Evolutionary conservation across 1,140 invertebrate genomes (phyloP), one percentile per base, ranked within the genome.

Genomic region (Pseudomyrmex pallidus): DNA sequence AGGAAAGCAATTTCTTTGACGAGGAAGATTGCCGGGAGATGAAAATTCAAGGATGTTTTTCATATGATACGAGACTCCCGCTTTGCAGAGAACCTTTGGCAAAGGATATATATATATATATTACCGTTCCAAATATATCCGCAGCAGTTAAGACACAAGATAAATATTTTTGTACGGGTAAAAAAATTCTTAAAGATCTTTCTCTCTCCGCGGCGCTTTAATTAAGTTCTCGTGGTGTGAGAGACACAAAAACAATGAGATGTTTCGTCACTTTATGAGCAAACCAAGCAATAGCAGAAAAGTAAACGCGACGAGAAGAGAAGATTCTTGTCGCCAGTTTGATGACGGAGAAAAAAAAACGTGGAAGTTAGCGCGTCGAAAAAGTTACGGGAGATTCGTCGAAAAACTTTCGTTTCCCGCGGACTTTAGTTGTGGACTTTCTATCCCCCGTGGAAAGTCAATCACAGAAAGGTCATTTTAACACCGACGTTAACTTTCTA

Each of bases 1-100:
- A 56, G 12, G 62, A 76, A 77, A 77, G 50, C 22, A 61, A 85
- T 56, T 76, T 63, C 84, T 17, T 52, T 56, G 61, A 73, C 44
- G 25, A 35, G 35, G 5, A 35, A 35, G 35, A 13, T 22, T 80
- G 76, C 20, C 56, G 46, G n/a, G 35, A 72, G 44, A 61, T 35
- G n/a, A 13, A 25, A 80, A 72, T 66, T 77, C 74, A 77, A 77
- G 50, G 9, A 20, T 56, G 3, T 9, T n/a, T n/a, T 20, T 13
- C 12, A 62, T 44, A 22, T 2, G 61, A 63, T 35, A 35, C 5
- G 20, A 2, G 12, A 76, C 17, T 52, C 50, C 15, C 48, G 46
- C 10, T 66, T 35, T 63, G 59, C 12, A 61, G 8, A 12, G 9
- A 0, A 35, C 0, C 5, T 35, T 35, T 5, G 35, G 35, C 54